These are phyloP conservation scores for Hypotaenidia philippensis DNA, from an alignment of 2,797 vertebrate species.

Conservation along the genomic window DNA sequence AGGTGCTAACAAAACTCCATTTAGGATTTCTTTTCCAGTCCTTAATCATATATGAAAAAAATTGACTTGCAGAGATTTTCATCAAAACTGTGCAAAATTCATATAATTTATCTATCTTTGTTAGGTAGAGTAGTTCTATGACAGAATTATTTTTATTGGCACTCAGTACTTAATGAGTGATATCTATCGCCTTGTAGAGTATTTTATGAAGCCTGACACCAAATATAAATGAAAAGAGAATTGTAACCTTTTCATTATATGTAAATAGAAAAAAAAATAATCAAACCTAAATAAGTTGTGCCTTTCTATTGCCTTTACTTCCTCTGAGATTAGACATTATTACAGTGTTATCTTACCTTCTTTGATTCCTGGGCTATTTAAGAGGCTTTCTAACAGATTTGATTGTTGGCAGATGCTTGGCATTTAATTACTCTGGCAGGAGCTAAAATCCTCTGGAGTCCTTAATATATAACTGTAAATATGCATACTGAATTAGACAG, in stretches of 20 bases:
- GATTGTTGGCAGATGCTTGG: neutral
- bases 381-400: neutral
- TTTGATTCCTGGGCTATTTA: neutral
- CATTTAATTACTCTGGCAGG: neutral
- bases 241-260: neutral
- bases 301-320: neutral
- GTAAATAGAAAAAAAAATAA: neutral
- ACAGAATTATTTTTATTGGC: neutral
- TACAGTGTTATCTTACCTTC: neutral
- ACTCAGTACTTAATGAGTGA: neutral
- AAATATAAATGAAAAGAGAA: neutral
- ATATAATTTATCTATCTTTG: neutral
- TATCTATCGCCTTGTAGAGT: neutral
- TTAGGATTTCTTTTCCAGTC: neutral
- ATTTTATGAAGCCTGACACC: neutral
- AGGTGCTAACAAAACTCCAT: fast-evolving
- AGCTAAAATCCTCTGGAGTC: neutral
- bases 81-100: neutral
- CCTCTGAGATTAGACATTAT: neutral
- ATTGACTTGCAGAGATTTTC: neutral
- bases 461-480: neutral
- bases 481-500: neutral
- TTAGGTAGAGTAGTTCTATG: neutral
- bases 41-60: neutral
- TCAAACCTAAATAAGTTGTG: neutral